Conservation (phyloP, 1,140 invertebrate genomes). For the Trachelipus rathkii region DNA sequence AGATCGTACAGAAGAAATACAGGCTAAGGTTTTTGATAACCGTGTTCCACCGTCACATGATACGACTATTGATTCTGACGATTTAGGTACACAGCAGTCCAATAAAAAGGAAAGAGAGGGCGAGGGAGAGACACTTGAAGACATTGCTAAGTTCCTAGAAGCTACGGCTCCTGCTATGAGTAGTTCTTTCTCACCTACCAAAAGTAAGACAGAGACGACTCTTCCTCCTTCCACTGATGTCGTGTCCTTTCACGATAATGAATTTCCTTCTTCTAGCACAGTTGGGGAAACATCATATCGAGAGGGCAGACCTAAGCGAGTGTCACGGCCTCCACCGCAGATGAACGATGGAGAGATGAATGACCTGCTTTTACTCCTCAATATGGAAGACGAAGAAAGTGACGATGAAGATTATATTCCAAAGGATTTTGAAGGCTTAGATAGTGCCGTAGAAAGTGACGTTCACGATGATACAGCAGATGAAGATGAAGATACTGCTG, state of each 20-base stretch:
- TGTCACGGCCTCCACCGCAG: slow-evolving; percentile 31
- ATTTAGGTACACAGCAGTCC: background rate
- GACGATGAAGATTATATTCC: slow-evolving; percentile 45
- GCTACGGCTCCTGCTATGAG: slow-evolving; percentile 28
- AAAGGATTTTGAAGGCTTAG: slow-evolving; percentile 32
- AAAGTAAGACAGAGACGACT: background rate
- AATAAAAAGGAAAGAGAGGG: slow-evolving; percentile 27
- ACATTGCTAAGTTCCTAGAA: slow-evolving; percentile 39
- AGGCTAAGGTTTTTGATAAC: background rate
- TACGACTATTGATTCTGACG: background rate
- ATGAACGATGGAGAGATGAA: slow-evolving; percentile 41
- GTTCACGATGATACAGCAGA: slow-evolving; percentile 25
- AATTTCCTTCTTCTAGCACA: background rate
- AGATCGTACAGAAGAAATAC: background rate
- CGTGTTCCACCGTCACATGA: background rate
- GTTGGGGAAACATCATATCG: slow-evolving; percentile 26
- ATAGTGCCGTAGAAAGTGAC: slow-evolving; percentile 35
- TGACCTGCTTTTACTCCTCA: slow-evolving; percentile 41
- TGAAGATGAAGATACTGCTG: slow-evolving; percentile 22
- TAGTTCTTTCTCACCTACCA: background rate
- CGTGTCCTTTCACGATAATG: background rate
- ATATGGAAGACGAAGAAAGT: slow-evolving; percentile 45
- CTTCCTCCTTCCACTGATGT: background rate
- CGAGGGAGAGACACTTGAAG: slow-evolving; percentile 38
- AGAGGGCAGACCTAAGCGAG: slow-evolving; percentile 40